These are phyloP conservation scores for Sweltsa coloradensis DNA, from an alignment of 1,140 invertebrate species.

Conservation along the genomic window DNA sequence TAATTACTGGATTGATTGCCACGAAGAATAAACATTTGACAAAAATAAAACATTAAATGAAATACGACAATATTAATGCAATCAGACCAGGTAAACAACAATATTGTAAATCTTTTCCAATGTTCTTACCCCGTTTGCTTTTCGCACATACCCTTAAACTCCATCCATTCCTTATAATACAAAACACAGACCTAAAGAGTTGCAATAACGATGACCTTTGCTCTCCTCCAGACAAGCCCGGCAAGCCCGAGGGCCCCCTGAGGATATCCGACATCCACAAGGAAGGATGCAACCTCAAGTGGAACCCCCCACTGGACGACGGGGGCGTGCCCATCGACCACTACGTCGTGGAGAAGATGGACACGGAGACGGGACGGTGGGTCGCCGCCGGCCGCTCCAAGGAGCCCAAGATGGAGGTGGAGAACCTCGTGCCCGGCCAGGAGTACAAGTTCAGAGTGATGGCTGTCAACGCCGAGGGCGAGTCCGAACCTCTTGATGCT, in stretches of 20 bases:
- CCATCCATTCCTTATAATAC: too few relatives aligned
- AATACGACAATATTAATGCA: too few relatives aligned
- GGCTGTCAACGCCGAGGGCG: conserved; percentile 91
- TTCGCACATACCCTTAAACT: too few relatives aligned
- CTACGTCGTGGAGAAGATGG: conserved; percentile 86
- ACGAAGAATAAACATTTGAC: too few relatives aligned
- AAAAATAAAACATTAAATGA: too few relatives aligned
- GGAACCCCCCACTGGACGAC: conserved; percentile 86
- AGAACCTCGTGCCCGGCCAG: conserved; percentile 76
- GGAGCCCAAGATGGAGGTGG: conserved; percentile 72
- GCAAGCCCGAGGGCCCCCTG: conserved; percentile 82
- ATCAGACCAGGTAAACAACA: too few relatives aligned
- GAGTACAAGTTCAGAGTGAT: conserved; percentile 95
- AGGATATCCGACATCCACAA: conserved; percentile 84
- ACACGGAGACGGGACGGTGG: conserved; percentile 70
- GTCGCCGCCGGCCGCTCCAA: conserved; percentile 63
- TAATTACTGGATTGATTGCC: too few relatives aligned
- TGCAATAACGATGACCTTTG: neutral
- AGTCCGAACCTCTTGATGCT: conserved; percentile 83
- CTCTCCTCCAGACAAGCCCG: conserved; percentile 54
- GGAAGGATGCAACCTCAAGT: conserved; percentile 85
- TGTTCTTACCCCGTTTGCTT: too few relatives aligned
- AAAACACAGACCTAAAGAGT: too few relatives aligned
- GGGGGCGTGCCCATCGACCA: conserved; percentile 84
- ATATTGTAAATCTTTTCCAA: too few relatives aligned